These are phyloP conservation scores for Harpagoxenus sublaevis DNA, from an alignment of 2,888 invertebrate species.

Conservation along the genomic window DNA sequence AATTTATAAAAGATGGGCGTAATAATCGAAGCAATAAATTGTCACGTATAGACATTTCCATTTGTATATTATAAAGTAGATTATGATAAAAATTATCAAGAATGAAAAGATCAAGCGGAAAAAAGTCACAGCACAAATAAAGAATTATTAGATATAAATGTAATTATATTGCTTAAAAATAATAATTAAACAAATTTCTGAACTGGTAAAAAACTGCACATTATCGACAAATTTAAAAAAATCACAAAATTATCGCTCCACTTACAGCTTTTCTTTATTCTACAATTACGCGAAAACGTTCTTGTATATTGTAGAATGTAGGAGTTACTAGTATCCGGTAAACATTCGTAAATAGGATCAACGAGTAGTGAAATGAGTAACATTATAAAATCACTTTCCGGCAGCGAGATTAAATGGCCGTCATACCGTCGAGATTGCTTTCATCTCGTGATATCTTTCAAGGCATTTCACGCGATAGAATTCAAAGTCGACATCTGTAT, in stretches of 20 bases:
- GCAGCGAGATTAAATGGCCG: constrained; percentile 38
- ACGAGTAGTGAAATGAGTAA: constrained; percentile 38
- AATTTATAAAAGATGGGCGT: not conserved
- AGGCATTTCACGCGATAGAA: not conserved
- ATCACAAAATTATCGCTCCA: not conserved
- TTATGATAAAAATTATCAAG: not conserved
- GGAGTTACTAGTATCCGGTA: not conserved
- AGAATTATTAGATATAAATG: not conserved
- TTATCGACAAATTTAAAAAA: not conserved
- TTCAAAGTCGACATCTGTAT: constrained; percentile 17
- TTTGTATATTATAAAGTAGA: not conserved
- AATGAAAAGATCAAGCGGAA: not conserved
- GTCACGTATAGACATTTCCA: not conserved
- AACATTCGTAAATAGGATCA: not conserved
- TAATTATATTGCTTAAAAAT: not conserved
- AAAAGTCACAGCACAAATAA: not conserved
- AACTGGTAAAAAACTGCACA: not conserved
- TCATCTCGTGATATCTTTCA: constrained; percentile 9
- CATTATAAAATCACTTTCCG: constrained; percentile 16
- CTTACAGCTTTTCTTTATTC: not conserved
- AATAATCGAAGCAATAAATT: not conserved
- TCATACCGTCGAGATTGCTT: constrained; percentile 6
- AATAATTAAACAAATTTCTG: not conserved
- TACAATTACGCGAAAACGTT: not conserved
- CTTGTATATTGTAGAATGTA: not conserved